These are phyloP conservation scores for Dendrophyllia cribrosa DNA, from an alignment of 64 coral and sea anemone genomes.

Conservation along the genomic window DNA sequence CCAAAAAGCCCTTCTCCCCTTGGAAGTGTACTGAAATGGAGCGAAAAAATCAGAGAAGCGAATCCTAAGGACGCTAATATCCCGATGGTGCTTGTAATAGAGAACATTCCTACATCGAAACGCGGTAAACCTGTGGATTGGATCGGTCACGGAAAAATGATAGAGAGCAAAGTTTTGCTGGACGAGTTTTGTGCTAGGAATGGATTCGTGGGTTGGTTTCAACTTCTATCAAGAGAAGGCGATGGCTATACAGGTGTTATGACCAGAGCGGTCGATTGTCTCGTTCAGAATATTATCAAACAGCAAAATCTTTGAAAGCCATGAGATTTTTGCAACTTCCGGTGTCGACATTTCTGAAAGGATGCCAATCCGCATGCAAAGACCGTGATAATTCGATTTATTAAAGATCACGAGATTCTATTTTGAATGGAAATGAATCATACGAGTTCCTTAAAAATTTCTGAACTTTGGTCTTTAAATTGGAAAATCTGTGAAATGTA, in stretches of 20 bases:
- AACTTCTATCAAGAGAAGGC: conserved; percentile 78
- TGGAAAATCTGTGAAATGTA: too few species aligned
- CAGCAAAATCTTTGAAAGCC: conserved; percentile 26
- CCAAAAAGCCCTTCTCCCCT: conserved; percentile 92
- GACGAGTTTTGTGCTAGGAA: conserved; percentile 85
- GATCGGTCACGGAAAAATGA: conserved; percentile 86
- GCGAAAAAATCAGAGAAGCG: conserved; percentile 91
- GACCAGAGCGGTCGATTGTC: conserved; percentile 84
- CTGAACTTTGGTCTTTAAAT: too few species aligned
- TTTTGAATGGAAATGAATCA: too few species aligned
- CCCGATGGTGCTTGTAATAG: conserved; percentile 90
- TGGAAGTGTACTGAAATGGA: conserved; percentile 87
- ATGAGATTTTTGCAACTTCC: conserved; percentile 13
- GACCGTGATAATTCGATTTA: neutral
- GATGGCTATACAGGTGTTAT: conserved; percentile 85
- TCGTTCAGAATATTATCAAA: conserved; percentile 90
- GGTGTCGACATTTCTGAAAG: neutral
- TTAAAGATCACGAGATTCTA: too few species aligned
- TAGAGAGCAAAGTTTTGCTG: conserved; percentile 69
- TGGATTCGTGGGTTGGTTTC: conserved; percentile 89
- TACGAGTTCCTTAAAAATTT: too few species aligned
- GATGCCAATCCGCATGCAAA: neutral
- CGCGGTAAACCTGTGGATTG: conserved; percentile 82
- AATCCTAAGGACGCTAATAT: conserved; percentile 69
- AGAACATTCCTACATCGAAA: conserved; percentile 92